Base-by-base conservation (phyloP, 2,888 invertebrate species). In the Blastobasis lacticolella region DNA sequence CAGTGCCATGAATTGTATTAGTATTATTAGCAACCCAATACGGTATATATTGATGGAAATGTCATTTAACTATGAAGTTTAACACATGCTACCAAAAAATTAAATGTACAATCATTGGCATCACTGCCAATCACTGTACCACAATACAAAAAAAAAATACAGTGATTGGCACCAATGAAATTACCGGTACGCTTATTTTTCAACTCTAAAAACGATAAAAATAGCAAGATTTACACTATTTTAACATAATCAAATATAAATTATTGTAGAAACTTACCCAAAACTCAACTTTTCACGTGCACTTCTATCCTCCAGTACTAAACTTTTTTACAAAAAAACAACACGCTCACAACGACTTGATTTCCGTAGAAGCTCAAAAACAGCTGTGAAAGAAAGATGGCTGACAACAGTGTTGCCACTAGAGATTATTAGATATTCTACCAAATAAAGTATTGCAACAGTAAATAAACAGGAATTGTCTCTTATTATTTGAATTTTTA, bases 391-490 rank as follows among this genome's bases (percentile, higher is more conserved):
- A 49, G 37, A 49, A 52, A 52, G 46, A 52, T 46, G 46, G 49
- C 49, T 52, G 52, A 48, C 52, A 52, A 37, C 51, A 48, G 54
- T 53, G 48, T 52, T 56, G 52, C 52, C 53, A 54, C 48, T 54
- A 53, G 40, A 53, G 49, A 54, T 47, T 40, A 54, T 54, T 49
- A 53, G 51, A 54, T 57, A 51, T 53, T 53, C 54, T 23, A 46
- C 8, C 36, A 23, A 46, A 46, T 46, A 23, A 10, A 23, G 46
- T 46, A 8, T 46, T 46, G 50, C 54, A 51, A 45, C 51, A 36
- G 52, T 52, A 54, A 56, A 57, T 52, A 57, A 54, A 57, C 46
- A 54, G 51, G 47, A 52, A 54, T 51, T 53, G n/a, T 57, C 50
- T 54, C 53, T 53, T 54, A 54, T 37, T 54, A 57, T 53, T 49